Percentiles rank a stretch among this genome's conserved stretches.
These are phyloP conservation scores for Tursiops truncatus DNA, from an alignment of 2,113 vertebrate genomes.

Conservation along the genomic window DNA sequence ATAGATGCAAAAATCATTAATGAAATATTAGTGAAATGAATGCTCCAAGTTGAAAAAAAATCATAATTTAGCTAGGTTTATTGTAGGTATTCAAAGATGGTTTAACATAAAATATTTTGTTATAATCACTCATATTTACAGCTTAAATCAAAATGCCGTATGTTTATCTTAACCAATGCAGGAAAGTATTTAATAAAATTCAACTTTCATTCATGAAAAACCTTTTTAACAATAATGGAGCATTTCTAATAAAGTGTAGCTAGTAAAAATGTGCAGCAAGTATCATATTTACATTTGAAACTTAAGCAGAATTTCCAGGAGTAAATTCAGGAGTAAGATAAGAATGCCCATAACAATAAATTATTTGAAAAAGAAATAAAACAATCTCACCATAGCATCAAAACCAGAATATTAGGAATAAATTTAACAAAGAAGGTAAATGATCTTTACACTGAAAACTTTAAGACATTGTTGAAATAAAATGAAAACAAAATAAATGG, in stretches of 20 bases:
- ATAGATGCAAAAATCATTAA: not conserved
- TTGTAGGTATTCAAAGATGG: not conserved
- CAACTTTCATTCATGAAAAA: not conserved
- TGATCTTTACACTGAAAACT: not conserved
- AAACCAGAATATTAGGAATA: not conserved
- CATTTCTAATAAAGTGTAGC: not conserved
- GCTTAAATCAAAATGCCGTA: not conserved
- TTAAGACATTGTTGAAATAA: not conserved
- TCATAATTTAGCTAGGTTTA: not conserved
- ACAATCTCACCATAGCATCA: not conserved
- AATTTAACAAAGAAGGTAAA: not conserved
- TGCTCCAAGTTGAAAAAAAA: not conserved
- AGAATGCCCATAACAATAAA: not conserved
- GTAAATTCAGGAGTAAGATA: not conserved
- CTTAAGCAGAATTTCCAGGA: not conserved
- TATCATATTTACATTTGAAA: not conserved
- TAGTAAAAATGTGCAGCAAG: not conserved
- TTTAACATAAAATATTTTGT: not conserved
- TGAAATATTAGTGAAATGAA: not conserved
- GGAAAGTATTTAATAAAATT: conserved; percentile 12
- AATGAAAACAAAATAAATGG: not conserved
- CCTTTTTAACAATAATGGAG: not conserved
- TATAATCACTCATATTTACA: not conserved
- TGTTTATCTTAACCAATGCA: not conserved
- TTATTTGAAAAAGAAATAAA: not conserved